Conservation (phyloP, 1,140 invertebrate species). For the Trachymyrmex septentrionalis region DNA sequence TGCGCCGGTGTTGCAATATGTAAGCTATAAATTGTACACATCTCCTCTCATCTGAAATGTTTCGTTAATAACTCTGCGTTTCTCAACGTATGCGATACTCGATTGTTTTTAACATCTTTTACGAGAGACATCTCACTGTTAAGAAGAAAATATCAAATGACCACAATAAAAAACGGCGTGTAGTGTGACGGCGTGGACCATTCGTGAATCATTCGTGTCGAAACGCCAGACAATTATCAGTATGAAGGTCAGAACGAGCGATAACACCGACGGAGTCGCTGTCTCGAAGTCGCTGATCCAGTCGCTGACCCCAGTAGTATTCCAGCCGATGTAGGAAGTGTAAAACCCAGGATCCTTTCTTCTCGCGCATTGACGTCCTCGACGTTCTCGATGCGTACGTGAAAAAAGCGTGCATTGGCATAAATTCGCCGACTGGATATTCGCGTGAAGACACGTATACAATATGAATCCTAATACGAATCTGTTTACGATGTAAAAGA, state of each 20-base stretch:
- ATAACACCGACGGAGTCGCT: slow-evolving; percentile 14
- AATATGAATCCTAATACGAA: too few species aligned
- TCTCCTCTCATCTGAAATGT: neutral
- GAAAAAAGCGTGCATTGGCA: neutral
- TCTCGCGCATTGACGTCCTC: slow-evolving; percentile 55
- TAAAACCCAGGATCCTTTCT: slow-evolving; percentile 36
- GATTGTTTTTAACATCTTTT: slow-evolving; percentile 49
- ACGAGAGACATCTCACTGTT: slow-evolving; percentile 16
- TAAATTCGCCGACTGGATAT: neutral
- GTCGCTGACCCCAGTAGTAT: slow-evolving; percentile 30
- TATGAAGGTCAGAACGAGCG: slow-evolving; percentile 22
- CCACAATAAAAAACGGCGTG: slow-evolving; percentile 12
- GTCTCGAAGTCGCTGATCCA: slow-evolving; percentile 17
- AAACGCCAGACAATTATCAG: slow-evolving; percentile 38
- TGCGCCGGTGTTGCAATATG: neutral
- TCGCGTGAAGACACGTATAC: neutral
- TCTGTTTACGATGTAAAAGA: neutral
- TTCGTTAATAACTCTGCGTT: slow-evolving; percentile 14
- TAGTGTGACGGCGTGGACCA: neutral
- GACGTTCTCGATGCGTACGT: slow-evolving; percentile 20
- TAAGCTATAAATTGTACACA: slow-evolving; percentile 18
- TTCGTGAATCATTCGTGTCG: slow-evolving; percentile 4
- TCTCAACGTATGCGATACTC: neutral
- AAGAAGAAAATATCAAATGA: slow-evolving; percentile 7
- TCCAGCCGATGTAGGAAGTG: neutral